phyloP scores from a whole-genome alignment of 2,113 vertebrate genomes.

The Pseudorhombus dupliciocellatus region DNA sequence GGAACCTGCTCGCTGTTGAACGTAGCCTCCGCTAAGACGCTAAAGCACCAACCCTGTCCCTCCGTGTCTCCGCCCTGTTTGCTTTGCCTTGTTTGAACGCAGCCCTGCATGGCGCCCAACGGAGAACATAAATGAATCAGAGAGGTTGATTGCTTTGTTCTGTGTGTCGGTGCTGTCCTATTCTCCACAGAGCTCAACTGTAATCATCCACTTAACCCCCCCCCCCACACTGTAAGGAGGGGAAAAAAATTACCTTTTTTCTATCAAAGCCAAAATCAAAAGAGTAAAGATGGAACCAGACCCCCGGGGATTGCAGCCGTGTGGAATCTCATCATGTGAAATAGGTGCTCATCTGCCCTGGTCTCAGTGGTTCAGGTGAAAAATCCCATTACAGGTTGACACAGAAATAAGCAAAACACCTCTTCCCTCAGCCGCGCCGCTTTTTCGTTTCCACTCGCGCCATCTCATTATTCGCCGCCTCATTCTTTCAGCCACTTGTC shows the following conservation, averaged over 20 bases:
- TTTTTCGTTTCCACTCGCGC: slow-evolving; percentile 50
- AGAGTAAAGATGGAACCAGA: slow-evolving; percentile 27
- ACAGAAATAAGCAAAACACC: slow-evolving; percentile 67
- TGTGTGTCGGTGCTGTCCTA: slow-evolving; percentile 26
- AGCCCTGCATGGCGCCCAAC: slow-evolving; percentile 11
- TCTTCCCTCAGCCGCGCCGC: slow-evolving; percentile 23
- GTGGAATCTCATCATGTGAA: slow-evolving; percentile 70
- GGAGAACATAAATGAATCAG: slow-evolving; percentile 45
- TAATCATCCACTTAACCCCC: slow-evolving; percentile 69
- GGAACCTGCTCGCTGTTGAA: neutral
- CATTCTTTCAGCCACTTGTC: slow-evolving; percentile 59
- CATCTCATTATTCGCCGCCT: slow-evolving; percentile 56
- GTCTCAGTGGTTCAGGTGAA: slow-evolving; percentile 62
- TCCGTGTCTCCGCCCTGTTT: neutral
- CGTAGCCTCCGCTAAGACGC: too few relatives aligned
- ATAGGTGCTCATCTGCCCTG: slow-evolving; percentile 60
- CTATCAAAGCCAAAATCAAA: slow-evolving; percentile 69
- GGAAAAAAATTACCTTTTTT: slow-evolving; percentile 21
- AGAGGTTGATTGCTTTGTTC: slow-evolving; percentile 41
- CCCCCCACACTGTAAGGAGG: slow-evolving; percentile 21
- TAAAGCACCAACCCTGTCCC: too few relatives aligned
- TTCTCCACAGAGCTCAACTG: slow-evolving; percentile 47
- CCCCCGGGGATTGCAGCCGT: slow-evolving; percentile 49
- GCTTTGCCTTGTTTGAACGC: neutral
- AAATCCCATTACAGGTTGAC: slow-evolving; percentile 63